phyloP scores from a whole-genome alignment of 2,888 invertebrate genomes.

The Crossocerus cetratus region DNA sequence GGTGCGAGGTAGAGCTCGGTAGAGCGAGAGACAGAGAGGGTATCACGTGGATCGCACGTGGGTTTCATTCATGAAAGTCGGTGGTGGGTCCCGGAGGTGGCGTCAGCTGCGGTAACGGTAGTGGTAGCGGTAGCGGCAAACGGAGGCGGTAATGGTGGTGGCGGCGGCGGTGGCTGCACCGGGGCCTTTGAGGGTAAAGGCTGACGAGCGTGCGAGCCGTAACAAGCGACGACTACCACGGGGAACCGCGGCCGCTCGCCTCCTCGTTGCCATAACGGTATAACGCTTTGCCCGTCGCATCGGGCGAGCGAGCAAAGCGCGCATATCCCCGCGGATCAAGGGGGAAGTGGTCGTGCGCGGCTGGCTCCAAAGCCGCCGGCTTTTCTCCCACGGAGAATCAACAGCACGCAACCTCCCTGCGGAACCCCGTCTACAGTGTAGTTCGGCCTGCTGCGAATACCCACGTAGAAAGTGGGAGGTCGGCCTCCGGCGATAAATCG shows the following conservation, averaged over 20 bases:
- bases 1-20: too few relatives aligned
- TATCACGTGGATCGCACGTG: conserved; percentile 68
- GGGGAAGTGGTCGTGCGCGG: conserved; percentile 42
- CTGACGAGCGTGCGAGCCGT: conserved; percentile 35
- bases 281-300: not conserved
- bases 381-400: too few relatives aligned
- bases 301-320: conserved; percentile 25
- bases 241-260: conserved; percentile 1
- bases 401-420: too few relatives aligned
- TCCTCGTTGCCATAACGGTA: not conserved
- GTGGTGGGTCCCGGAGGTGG: conserved; percentile 45
- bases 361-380: conserved; percentile 7
- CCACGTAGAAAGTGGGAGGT: too few relatives aligned
- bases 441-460: too few relatives aligned
- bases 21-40: conserved; percentile 14
- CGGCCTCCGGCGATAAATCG: too few relatives aligned
- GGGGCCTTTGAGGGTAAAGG: conserved; percentile 26
- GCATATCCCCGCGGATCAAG: conserved; percentile 9
- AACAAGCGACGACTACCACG: conserved; percentile 9
- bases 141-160: conserved; percentile 33
- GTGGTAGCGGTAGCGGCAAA: conserved; percentile 33
- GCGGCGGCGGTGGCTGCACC: conserved; percentile 32
- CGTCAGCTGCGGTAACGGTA: conserved; percentile 43
- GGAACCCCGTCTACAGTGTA: too few relatives aligned
- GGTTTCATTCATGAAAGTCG: conserved; percentile 68